Percentiles rank a stretch among this genome's conserved stretches.
These are phyloP conservation scores for Trichacis sp. DNA, from an alignment of 2,888 invertebrate species.

Conservation along the genomic window DNA sequence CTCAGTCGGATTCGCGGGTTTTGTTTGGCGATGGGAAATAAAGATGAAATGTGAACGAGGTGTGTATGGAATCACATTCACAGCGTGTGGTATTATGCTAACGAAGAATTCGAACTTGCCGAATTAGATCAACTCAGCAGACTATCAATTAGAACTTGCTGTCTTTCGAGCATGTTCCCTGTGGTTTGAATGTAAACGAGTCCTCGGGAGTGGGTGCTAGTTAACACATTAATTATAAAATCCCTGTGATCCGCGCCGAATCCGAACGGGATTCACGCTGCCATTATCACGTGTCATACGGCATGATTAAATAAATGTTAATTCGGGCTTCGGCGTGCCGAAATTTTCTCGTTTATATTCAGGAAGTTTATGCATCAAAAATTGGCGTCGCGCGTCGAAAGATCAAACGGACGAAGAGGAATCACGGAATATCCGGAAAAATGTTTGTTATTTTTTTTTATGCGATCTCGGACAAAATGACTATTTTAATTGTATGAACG, in stretches of 20 bases:
- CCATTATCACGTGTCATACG: conserved; percentile 24
- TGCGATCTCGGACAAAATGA: too few relatives aligned
- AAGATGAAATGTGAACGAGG: not conserved
- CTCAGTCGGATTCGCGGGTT: not conserved
- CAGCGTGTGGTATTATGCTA: conserved; percentile 48
- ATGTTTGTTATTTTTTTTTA: too few relatives aligned
- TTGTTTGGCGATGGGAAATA: not conserved
- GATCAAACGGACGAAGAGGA: not conserved
- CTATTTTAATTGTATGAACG: too few relatives aligned
- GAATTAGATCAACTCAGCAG: conserved; percentile 51
- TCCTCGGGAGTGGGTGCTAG: conserved; percentile 37
- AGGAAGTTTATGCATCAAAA: not conserved
- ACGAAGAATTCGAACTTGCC: conserved; percentile 48
- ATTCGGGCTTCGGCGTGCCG: not conserved
- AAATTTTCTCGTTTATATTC: conserved; percentile 26
- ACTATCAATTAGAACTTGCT: conserved; percentile 48
- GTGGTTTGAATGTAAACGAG: conserved; percentile 48
- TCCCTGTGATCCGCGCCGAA: conserved; percentile 28
- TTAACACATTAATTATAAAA: conserved; percentile 53
- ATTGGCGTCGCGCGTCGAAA: not conserved
- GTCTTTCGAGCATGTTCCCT: conserved; percentile 46
- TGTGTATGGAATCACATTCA: conserved; percentile 32
- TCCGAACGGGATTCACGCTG: conserved; percentile 25
- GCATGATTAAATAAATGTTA: conserved; percentile 18
- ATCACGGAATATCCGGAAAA: too few relatives aligned